These are phyloP conservation scores for Perca fluviatilis DNA, from an alignment of 2,113 vertebrate species.

Conservation along the genomic window DNA sequence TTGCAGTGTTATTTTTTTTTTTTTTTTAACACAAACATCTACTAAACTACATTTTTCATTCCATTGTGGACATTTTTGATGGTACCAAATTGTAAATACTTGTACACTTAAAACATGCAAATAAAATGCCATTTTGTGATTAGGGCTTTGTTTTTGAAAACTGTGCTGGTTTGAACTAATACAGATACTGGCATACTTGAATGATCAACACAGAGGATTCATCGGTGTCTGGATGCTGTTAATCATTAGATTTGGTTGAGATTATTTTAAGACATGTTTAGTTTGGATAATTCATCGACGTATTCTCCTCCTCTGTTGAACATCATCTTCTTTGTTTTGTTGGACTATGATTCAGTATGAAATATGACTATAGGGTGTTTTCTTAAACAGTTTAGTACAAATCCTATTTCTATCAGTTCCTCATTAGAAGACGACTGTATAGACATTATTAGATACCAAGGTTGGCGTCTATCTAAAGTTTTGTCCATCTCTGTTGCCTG, in stretches of 20 bases:
- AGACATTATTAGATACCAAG: constrained; percentile 12
- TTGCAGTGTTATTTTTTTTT: no score
- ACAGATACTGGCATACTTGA: constrained; percentile 11
- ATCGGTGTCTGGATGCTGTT: constrained; percentile 17
- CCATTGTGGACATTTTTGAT: no score
- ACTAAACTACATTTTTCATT: no score
- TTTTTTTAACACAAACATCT: no score
- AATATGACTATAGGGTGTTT: not conserved
- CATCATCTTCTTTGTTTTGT: not conserved
- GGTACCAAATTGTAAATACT: not conserved
- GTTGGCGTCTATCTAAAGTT: constrained; percentile 31
- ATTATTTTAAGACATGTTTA: constrained; percentile 21
- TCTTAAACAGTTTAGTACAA: constrained; percentile 8
- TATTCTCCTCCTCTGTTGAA: not conserved
- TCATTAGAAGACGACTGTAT: constrained; percentile 42
- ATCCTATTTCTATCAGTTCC: constrained; percentile 7
- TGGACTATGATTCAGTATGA: constrained; percentile 2
- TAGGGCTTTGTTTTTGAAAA: not conserved
- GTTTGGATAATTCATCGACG: constrained; percentile 28
- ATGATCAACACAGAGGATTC: constrained; percentile 12
- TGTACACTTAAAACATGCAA: not conserved
- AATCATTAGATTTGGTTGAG: constrained; percentile 6
- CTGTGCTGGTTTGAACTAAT: not conserved
- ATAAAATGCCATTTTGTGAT: not conserved
- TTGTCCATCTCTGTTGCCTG: constrained; percentile 12